Conservation (phyloP, 2,888 invertebrate species). For the Limnephilus rhombicus region DNA sequence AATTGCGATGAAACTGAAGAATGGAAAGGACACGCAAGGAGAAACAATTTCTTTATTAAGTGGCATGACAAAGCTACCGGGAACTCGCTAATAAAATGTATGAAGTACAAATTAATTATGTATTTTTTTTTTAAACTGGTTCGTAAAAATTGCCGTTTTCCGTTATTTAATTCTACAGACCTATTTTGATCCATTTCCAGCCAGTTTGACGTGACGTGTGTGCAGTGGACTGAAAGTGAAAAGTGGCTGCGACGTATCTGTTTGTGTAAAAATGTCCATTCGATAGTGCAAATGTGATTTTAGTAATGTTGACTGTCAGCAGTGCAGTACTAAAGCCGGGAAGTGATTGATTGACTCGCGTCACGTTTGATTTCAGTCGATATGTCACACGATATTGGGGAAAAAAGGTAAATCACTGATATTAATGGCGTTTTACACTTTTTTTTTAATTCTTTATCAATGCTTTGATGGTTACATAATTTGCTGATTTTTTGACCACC, state of each 20-base stretch:
- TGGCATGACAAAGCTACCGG: no score
- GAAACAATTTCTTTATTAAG: no score
- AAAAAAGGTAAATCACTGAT: not conserved
- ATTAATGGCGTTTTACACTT: not conserved
- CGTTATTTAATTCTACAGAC: not conserved
- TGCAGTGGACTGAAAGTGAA: not conserved
- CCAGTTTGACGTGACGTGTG: not conserved
- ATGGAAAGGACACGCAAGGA: no score
- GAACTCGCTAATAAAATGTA: no score
- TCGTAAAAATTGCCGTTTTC: not conserved
- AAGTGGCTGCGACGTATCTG: not conserved
- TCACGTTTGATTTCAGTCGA: not conserved
- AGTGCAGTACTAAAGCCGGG: not conserved
- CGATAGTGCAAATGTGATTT: not conserved
- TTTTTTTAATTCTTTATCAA: no score
- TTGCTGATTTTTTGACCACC: no score
- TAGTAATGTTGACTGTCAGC: not conserved
- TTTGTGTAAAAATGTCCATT: not conserved
- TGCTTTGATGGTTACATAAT: no score
- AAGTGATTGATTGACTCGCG: constrained; percentile 1
- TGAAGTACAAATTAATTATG: no score
- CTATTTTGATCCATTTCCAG: not conserved
- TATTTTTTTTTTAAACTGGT: not conserved
- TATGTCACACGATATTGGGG: not conserved
- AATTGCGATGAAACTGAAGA: no score